These are phyloP conservation scores for Furcula furcula DNA, from an alignment of 2,888 invertebrate species.

Conservation along the genomic window DNA sequence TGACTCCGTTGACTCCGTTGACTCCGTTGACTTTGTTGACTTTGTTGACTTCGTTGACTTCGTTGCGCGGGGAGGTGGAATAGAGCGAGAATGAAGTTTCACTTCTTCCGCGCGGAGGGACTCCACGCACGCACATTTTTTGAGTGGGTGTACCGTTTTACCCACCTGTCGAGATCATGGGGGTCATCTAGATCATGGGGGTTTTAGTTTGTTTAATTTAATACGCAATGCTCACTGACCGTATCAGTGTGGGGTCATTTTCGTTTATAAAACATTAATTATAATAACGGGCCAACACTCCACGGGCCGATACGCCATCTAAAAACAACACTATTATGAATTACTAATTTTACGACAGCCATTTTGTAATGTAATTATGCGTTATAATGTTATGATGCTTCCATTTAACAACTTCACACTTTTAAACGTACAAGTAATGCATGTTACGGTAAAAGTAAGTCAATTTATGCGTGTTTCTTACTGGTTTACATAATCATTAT, in stretches of 20 bases:
- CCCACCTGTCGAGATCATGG: too few relatives aligned
- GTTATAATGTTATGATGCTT: constrained; percentile 64
- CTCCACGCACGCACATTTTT: too few relatives aligned
- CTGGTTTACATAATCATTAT: constrained; percentile 18
- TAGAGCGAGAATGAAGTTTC: too few relatives aligned
- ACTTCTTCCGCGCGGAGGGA: too few relatives aligned
- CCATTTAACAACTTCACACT: constrained; percentile 60
- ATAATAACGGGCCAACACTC: constrained; percentile 49
- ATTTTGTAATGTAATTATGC: constrained; percentile 63
- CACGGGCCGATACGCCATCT: constrained; percentile 67
- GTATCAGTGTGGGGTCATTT: constrained; percentile 47
- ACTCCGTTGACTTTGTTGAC: too few relatives aligned
- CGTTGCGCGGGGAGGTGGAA: too few relatives aligned
- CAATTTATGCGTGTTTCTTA: constrained; percentile 32
- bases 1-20: too few relatives aligned
- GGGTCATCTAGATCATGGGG: too few relatives aligned
- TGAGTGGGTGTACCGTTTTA: too few relatives aligned
- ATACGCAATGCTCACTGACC: background rate
- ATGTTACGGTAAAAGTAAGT: constrained; percentile 24
- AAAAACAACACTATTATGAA: constrained; percentile 75
- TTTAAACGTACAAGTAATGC: constrained; percentile 34
- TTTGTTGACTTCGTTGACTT: too few relatives aligned
- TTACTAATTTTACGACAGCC: constrained; percentile 67
- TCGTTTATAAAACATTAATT: constrained; percentile 69
- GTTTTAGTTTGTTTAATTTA: too few relatives aligned